Evolutionary conservation across 1,140 invertebrate genomes (phyloP), one percentile per base, ranked within the genome.

Genomic region (Calliopsis andreniformis): DNA sequence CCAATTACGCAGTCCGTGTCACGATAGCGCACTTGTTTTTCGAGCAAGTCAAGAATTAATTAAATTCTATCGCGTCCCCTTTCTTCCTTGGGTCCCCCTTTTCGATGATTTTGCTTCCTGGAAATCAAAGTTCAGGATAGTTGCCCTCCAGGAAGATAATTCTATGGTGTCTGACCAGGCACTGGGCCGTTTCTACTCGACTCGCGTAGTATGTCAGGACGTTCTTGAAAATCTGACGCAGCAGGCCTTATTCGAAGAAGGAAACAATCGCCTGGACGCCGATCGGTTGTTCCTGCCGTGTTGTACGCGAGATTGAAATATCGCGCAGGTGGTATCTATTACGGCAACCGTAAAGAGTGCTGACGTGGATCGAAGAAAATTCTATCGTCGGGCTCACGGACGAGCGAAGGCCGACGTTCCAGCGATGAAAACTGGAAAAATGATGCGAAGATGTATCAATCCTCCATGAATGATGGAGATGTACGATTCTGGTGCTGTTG

Each of bases 311-410:
- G 80, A 83, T 83, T 76, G 77, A 76, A 71, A 79, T 25, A 76
- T 83, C 80, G 80, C 70, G 70, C 81, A 83, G 82, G 77, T 83
- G 80, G 77, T 73, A 55, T 77, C 51, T 49, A 61, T 84, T 80
- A 69, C 58, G 30, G 23, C 64, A 42, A 64, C 7, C 45, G 61
- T 45, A 63, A 43, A 30, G 39, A 42, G 30, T 47, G 81, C 51
- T 84, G 81, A 84, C 82, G 82, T 73, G 67, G 68, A 80, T 80
- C 28, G 20, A 80, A 83, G 82, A 83, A 84, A 84, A 84, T 84
- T 73, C 63, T 80, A 53, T 64, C 51, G 47, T 59, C 45, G 39
- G 32, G 72, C 67, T 82, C 82, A 83, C 18, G 81, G 81, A 84
- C 76, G 81, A 51, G 23, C 58, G 76, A 83, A 83, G 80, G 82